Conservation (phyloP, 2,797 vertebrate species). For the Lates japonicus region DNA sequence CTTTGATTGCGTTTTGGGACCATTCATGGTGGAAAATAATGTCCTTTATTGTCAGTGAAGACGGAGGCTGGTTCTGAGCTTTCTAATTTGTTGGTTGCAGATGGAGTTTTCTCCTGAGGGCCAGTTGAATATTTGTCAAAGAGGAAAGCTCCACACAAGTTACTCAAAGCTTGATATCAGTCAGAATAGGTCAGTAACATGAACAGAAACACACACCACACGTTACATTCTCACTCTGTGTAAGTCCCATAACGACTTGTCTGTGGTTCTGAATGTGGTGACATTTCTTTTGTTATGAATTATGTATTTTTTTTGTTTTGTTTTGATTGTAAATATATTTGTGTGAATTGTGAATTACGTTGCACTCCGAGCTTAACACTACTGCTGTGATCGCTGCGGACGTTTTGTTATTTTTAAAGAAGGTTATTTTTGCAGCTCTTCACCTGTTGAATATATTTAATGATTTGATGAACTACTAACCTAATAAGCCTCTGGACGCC, state of each 20-base stretch:
- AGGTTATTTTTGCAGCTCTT: slow-evolving; percentile 73
- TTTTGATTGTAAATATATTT: slow-evolving; percentile 82
- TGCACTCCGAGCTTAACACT: slow-evolving; percentile 75
- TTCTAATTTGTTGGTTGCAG: not conserved
- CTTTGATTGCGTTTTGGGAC: not conserved
- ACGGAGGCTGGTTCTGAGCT: slow-evolving; percentile 49
- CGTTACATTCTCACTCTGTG: slow-evolving; percentile 40
- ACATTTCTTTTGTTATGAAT: slow-evolving; percentile 53
- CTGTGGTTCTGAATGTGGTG: slow-evolving; percentile 75
- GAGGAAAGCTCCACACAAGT: not conserved
- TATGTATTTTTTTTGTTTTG: slow-evolving; percentile 42
- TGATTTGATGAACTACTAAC: slow-evolving; percentile 75
- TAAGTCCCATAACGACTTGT: slow-evolving; percentile 36
- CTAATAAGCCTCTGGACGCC: slow-evolving; percentile 71
- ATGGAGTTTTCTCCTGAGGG: slow-evolving; percentile 13
- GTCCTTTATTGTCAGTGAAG: slow-evolving; percentile 31
- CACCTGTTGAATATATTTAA: slow-evolving; percentile 70
- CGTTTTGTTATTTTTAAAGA: slow-evolving; percentile 66
- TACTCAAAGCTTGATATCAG: not conserved
- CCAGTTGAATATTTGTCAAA: slow-evolving; percentile 17
- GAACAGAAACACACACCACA: slow-evolving; percentile 53
- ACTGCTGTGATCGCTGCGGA: slow-evolving; percentile 66
- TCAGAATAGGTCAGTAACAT: slow-evolving; percentile 37
- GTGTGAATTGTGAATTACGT: slow-evolving; percentile 69
- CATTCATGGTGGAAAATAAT: not conserved